A percentile compares a stretch with the other conserved stretches of the same genome.
These are phyloP conservation scores for Lepisosteus osseus DNA, from an alignment of 2,113 vertebrate genomes.

Conservation along the genomic window DNA sequence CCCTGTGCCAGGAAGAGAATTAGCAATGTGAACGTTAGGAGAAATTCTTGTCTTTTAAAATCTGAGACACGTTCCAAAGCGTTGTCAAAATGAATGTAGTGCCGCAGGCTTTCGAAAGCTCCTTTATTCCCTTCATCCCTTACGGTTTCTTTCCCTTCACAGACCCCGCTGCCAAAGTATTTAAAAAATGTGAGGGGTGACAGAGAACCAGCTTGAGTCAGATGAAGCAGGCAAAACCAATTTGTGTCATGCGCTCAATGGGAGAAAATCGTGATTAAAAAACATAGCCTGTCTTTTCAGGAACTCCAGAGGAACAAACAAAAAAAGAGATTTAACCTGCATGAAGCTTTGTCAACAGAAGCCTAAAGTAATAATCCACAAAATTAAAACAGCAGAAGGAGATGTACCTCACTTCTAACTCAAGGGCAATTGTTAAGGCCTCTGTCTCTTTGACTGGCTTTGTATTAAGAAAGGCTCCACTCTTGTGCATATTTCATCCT, in stretches of 20 bases:
- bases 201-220: too few relatives aligned
- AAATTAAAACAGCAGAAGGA: too few relatives aligned
- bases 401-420: too few relatives aligned
- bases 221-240: neutral
- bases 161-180: neutral
- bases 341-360: constrained; percentile 33
- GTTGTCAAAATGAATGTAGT: too few relatives aligned
- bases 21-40: too few relatives aligned
- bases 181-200: neutral
- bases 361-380: constrained; percentile 28
- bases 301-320: neutral
- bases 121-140: too few relatives aligned
- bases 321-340: neutral
- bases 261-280: neutral
- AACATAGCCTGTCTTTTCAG: neutral
- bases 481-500: too few relatives aligned
- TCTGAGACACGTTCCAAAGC: too few relatives aligned
- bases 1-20: too few relatives aligned
- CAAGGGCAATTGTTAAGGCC: too few relatives aligned
- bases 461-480: neutral
- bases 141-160: neutral
- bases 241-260: neutral
- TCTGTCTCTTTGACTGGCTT: neutral
- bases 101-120: too few relatives aligned
- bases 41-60: too few relatives aligned